Evolutionary conservation across 1,140 invertebrate species (phyloP).

Genomic region (Trichonephila inaurata): DNA sequence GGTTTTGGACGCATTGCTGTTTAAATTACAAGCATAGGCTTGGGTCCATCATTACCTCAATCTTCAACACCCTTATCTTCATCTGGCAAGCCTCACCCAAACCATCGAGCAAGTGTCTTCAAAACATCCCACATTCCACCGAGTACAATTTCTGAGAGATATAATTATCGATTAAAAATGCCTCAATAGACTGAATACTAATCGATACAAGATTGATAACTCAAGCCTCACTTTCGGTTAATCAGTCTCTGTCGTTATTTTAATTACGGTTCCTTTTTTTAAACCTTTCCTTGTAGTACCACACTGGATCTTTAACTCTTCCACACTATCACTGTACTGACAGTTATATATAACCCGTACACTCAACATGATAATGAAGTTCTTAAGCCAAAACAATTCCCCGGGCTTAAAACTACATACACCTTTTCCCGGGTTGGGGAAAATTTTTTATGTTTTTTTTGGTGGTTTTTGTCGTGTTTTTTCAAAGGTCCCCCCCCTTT

Average conservation of each 20-base stretch:
- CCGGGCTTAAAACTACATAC: not conserved
- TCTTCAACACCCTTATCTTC: not conserved
- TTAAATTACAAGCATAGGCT: too few species aligned
- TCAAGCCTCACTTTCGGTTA: not conserved
- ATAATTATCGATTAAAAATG: conserved; percentile 32
- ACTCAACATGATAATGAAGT: conserved; percentile 7
- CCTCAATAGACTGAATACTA: conserved; percentile 11
- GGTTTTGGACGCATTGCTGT: too few species aligned
- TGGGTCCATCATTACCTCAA: too few species aligned
- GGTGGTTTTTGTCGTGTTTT: not conserved
- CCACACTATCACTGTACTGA: not conserved
- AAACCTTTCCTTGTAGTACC: not conserved
- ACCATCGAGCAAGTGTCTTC: not conserved
- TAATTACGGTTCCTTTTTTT: not conserved
- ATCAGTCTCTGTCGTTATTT: conserved; percentile 24
- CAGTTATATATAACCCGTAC: not conserved
- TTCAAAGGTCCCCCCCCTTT: not conserved
- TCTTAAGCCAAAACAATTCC: not conserved
- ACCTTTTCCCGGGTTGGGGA: not conserved
- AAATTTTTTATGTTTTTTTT: not conserved
- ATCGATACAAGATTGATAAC: conserved; percentile 23
- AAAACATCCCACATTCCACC: not conserved
- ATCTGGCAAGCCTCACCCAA: not conserved
- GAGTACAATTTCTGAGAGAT: not conserved
- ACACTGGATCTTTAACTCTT: not conserved